These are phyloP conservation scores for Perca flavescens DNA, from an alignment of 2,113 vertebrate genomes.

Conservation along the genomic window DNA sequence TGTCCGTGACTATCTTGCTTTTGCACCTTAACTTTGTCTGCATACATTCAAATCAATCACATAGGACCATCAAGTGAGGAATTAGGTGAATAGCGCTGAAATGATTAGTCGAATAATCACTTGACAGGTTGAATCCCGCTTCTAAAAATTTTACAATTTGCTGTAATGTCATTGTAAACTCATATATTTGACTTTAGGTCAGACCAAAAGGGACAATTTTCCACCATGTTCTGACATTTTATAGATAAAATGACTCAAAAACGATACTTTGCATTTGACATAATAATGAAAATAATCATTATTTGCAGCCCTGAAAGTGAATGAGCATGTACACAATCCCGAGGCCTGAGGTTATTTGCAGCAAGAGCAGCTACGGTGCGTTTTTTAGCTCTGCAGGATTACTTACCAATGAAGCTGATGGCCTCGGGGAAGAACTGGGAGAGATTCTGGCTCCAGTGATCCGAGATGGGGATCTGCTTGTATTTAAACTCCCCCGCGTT, in stretches of 20 bases:
- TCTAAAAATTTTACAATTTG: neutral
- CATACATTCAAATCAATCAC: neutral
- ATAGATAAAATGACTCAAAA: neutral
- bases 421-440: constrained; percentile 99
- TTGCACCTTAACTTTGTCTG: neutral
- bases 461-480: constrained; percentile 99
- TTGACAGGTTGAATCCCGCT: neutral
- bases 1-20: constrained; percentile 7
- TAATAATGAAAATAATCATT: no score
- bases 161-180: no score
- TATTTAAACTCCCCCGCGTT: constrained; percentile 98
- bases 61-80: neutral
- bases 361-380: neutral
- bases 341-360: neutral
- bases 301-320: neutral
- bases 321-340: neutral
- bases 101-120: neutral
- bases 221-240: neutral
- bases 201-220: neutral
- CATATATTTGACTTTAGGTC: neutral
- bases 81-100: neutral
- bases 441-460: constrained; percentile 99
- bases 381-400: neutral
- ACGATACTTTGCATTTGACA: neutral
- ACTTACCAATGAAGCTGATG: constrained; percentile 98